Base-by-base conservation (phyloP, 92 coral and sea anemone species). In the Meandrina meandrites region DNA sequence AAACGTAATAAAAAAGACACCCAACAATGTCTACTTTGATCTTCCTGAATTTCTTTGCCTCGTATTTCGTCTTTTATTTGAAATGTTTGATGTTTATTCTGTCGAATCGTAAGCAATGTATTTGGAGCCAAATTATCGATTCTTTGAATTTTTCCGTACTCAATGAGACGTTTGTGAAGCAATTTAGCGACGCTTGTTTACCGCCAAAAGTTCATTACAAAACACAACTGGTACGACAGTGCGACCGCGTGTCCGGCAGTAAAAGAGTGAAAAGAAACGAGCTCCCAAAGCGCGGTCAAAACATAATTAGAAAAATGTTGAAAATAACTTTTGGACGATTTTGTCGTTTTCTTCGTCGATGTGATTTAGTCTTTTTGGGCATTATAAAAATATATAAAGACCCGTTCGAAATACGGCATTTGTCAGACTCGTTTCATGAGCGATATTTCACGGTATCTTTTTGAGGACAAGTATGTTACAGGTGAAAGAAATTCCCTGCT, bases 401-500 rank as follows among this genome's bases (percentile, higher is more conserved):
- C n/a, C 36, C 36, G 30, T 6, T 81, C 5, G 45, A 15, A 21
- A 53, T 70, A 32, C 34, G 50, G 18, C 12, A 83, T 18, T 48
- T 30, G 13, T 30, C 86, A 51, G 62, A 70, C 47, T 1, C 16
- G 35, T 12, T 50, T 21, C 18, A 72, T 9, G 64, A 5, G 30
- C 10, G n/a, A 51, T 34, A 48, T 13, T 56, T 54, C 45, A 36
- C 13, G 17, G 58, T 8, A 32, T 32, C 58, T 64, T 54, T 48
- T 18, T 58, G 42, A 75, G 69, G 22, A 76, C 19, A 83, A 53
- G 56, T 54, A 34, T 18, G 64, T 40, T 45, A 66, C 76, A 31
- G 74, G 66, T 85, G 88, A 85, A 85, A 85, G 88, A 85, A 85
- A 85, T 76, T 47, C 30, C 88, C 88, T 75, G 88, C 88, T 84